phyloP scores from a whole-genome alignment of 1,140 invertebrate species.

The Cotesia glomerata region DNA sequence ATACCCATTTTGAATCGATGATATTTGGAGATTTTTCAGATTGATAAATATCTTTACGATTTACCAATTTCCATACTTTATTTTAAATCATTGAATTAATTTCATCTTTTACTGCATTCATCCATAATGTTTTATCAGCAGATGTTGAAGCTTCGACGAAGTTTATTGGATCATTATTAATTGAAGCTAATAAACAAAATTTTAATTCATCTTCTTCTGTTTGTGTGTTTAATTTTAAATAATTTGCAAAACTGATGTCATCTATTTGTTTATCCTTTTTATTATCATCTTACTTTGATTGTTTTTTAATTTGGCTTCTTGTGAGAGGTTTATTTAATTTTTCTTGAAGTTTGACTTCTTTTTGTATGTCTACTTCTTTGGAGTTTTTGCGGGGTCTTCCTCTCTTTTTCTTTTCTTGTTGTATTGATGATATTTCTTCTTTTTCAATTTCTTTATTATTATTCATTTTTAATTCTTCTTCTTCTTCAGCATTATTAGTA shows the following conservation, averaged over 20 bases:
- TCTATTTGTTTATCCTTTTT: not conserved
- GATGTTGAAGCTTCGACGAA: not conserved
- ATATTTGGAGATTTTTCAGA: not conserved
- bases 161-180: not conserved
- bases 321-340: not conserved
- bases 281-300: not conserved
- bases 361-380: not conserved
- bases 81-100: constrained; percentile 1
- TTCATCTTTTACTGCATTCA: not conserved
- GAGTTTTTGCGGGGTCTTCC: not conserved
- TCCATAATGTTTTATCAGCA: not conserved
- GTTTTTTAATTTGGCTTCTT: not conserved
- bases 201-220: not conserved
- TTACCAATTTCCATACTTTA: constrained; percentile 3
- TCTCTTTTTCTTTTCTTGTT: not conserved
- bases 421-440: not conserved
- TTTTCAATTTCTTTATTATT: not conserved
- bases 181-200: not conserved
- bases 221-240: not conserved
- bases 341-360: not conserved
- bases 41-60: not conserved
- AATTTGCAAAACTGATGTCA: not conserved
- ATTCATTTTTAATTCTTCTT: no score
- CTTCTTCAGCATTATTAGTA: no score
- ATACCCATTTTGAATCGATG: not conserved